These are phyloP conservation scores for Ophion slaviceki DNA, from an alignment of 2,888 invertebrate genomes.

Conservation along the genomic window DNA sequence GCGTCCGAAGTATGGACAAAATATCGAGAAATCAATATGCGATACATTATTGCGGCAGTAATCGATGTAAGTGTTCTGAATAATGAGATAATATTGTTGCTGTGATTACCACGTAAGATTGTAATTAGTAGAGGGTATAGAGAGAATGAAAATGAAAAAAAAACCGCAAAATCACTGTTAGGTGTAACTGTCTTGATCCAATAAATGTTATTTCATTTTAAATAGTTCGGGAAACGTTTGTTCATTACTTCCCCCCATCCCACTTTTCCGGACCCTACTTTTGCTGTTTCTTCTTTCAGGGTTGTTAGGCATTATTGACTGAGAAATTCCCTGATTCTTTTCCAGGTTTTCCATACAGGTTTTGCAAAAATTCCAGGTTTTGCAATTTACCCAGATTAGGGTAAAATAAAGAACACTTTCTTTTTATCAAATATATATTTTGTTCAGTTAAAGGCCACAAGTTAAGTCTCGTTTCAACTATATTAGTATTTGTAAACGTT, in stretches of 20 bases:
- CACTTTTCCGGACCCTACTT: not conserved
- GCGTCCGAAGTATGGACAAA: slow-evolving; percentile 80
- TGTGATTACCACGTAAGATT: slow-evolving; percentile 84
- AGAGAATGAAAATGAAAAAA: slow-evolving; percentile 57
- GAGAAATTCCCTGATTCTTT: not conserved
- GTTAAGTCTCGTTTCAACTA: no score
- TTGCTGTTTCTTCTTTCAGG: not conserved
- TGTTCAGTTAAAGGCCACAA: no score
- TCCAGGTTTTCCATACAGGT: no score
- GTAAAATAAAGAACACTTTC: no score
- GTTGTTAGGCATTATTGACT: no score
- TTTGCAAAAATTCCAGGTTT: no score
- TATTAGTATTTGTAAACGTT: no score
- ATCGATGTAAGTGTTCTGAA: slow-evolving; percentile 84
- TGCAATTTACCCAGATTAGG: no score
- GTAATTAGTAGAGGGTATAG: slow-evolving; percentile 81
- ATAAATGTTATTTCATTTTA: slow-evolving; percentile 84
- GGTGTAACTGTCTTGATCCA: slow-evolving; percentile 83
- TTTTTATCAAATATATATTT: no score
- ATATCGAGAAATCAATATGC: slow-evolving; percentile 76
- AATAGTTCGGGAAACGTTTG: slow-evolving; percentile 63
- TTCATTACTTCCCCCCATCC: slow-evolving; percentile 1
- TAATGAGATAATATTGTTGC: slow-evolving; percentile 84
- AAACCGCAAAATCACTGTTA: slow-evolving; percentile 78
- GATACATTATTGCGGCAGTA: slow-evolving; percentile 83